Evolutionary conservation across 2,113 vertebrate genomes (phyloP).

Genomic region (Tenebrosternarchus preto): DNA sequence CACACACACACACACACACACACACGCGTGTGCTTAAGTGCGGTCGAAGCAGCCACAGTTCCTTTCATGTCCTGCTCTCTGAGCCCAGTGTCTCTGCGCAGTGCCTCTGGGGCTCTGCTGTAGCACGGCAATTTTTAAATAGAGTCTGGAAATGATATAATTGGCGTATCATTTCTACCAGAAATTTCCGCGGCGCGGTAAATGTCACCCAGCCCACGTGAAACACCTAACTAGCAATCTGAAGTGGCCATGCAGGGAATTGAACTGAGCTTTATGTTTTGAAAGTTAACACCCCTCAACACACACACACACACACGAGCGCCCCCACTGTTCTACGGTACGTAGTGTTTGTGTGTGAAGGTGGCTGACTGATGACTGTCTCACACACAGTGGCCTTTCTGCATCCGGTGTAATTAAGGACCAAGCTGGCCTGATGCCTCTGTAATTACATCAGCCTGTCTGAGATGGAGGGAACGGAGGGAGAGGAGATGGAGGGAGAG

Average conservation of each 20-base stretch:
- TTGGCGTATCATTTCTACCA: constrained; percentile 17
- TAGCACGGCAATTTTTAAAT: neutral
- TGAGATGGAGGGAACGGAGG: neutral
- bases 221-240: constrained; percentile 13
- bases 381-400: constrained; percentile 32
- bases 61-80: neutral
- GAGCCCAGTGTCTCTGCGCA: neutral
- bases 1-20: neutral
- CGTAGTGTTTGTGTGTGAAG: constrained; percentile 21
- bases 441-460: constrained; percentile 29
- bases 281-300: neutral
- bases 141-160: neutral
- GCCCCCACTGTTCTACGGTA: neutral
- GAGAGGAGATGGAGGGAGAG: constrained; percentile 7
- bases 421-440: constrained; percentile 2
- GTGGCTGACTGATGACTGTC: constrained; percentile 30
- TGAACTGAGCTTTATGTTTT: constrained; percentile 10
- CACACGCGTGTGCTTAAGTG: neutral
- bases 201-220: constrained; percentile 23
- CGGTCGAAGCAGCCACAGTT: too few species aligned
- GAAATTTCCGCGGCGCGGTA: neutral
- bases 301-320: too few species aligned
- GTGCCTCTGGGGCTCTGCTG: neutral
- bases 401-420: constrained; percentile 40
- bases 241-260: neutral